phyloP scores from a whole-genome alignment of 2,797 vertebrate species.

The Lagodon rhomboides region DNA sequence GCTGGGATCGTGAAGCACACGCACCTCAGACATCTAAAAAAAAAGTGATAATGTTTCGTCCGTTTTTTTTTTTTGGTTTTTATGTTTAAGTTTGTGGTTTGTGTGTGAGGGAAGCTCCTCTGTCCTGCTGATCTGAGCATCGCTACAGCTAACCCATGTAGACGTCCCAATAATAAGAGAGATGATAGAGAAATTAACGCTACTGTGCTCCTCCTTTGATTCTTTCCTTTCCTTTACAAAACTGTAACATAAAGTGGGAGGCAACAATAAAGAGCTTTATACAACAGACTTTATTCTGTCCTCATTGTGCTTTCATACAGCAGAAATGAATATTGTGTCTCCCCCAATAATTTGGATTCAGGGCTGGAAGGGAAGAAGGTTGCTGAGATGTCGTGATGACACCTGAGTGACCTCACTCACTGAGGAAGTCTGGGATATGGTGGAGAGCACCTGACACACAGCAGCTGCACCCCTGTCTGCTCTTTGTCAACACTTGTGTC shows the following conservation, averaged over 20 bases:
- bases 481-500: too few relatives aligned
- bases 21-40: conserved; percentile 12
- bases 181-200: conserved; percentile 20
- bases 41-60: neutral
- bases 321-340: neutral
- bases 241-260: conserved; percentile 47
- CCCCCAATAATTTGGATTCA: too few relatives aligned
- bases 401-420: too few relatives aligned
- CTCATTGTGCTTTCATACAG: neutral
- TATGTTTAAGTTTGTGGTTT: conserved; percentile 36
- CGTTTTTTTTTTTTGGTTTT: neutral
- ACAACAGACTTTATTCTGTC: conserved; percentile 23
- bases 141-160: conserved; percentile 30
- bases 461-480: too few relatives aligned
- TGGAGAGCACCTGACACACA: too few relatives aligned
- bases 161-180: conserved; percentile 18
- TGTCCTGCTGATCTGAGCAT: conserved; percentile 39
- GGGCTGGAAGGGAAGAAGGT: too few relatives aligned
- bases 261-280: conserved; percentile 70
- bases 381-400: too few relatives aligned
- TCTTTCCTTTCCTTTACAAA: conserved; percentile 37
- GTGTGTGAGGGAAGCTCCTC: conserved; percentile 37
- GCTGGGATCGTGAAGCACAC: conserved; percentile 8
- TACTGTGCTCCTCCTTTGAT: conserved; percentile 12
- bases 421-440: too few relatives aligned